These are phyloP conservation scores for Subacronicta megacephala DNA, from an alignment of 2,888 invertebrate genomes.

Conservation along the genomic window DNA sequence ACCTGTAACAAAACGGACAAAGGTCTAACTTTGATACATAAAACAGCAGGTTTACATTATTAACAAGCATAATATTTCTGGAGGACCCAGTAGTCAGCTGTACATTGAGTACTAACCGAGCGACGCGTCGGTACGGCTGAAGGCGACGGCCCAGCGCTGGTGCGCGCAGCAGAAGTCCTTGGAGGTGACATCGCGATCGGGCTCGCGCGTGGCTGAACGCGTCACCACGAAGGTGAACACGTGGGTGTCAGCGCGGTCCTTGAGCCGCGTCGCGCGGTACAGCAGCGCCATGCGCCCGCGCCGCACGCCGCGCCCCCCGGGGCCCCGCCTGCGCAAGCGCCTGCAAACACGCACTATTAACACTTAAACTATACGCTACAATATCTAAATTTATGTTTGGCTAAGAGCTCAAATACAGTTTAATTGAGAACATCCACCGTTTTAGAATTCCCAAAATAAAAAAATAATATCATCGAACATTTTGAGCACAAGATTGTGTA, in stretches of 20 bases:
- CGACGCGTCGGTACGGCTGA: slow-evolving; percentile 93
- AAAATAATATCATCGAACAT: no score
- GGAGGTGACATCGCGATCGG: slow-evolving; percentile 94
- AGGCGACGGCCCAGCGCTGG: slow-evolving; percentile 95
- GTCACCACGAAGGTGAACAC: slow-evolving; percentile 96
- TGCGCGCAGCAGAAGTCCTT: slow-evolving; percentile 95
- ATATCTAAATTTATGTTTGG: no score
- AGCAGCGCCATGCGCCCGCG: slow-evolving; percentile 93
- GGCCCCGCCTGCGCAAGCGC: slow-evolving; percentile 80
- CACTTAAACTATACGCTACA: slow-evolving; percentile 8
- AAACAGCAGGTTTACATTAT: no score
- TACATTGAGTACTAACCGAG: slow-evolving; percentile 72
- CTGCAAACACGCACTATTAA: slow-evolving; percentile 54
- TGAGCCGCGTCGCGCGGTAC: slow-evolving; percentile 94
- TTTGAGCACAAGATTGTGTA: no score
- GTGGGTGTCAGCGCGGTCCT: slow-evolving; percentile 95
- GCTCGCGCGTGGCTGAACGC: slow-evolving; percentile 93
- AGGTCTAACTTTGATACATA: not conserved
- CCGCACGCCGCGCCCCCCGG: slow-evolving; percentile 84
- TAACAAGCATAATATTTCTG: not conserved
- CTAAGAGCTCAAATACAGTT: no score
- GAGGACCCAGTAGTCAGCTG: not conserved
- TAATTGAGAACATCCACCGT: no score
- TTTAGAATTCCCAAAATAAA: no score
- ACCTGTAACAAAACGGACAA: slow-evolving; percentile 85